Conservation (phyloP, 2,888 invertebrate species). For the Andrena dorsata region DNA sequence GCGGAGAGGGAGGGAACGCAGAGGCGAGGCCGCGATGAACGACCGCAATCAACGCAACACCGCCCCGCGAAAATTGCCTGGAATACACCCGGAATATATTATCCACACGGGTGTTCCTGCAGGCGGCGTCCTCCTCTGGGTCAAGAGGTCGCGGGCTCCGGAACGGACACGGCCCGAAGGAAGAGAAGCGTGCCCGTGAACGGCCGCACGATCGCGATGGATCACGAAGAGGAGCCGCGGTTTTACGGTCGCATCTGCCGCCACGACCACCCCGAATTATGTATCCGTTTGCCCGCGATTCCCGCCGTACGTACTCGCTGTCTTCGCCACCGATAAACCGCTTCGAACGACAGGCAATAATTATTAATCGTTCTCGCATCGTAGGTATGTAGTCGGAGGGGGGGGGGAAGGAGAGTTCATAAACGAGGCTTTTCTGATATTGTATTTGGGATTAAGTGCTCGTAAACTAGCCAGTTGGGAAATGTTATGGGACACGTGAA, state of each 20-base stretch:
- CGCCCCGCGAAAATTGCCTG: constrained; percentile 81
- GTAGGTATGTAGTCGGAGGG: background rate
- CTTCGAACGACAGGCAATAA: constrained; percentile 9
- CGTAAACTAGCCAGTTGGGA: constrained; percentile 22
- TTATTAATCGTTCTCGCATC: constrained; percentile 22
- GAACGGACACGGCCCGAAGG: constrained; percentile 69
- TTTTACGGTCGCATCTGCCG: constrained; percentile 41
- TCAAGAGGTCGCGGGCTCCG: constrained; percentile 71
- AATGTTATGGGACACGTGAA: constrained; percentile 12
- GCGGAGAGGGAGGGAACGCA: constrained; percentile 58
- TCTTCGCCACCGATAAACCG: background rate
- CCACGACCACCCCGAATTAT: constrained; percentile 63
- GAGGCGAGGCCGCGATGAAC: constrained; percentile 79
- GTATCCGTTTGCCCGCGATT: constrained; percentile 9
- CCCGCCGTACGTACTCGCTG: constrained; percentile 22
- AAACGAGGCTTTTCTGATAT: constrained; percentile 27
- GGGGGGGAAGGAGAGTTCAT: background rate
- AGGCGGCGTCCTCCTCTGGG: constrained; percentile 71
- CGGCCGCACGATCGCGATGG: constrained; percentile 64
- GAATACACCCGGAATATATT: constrained; percentile 81
- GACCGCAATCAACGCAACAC: constrained; percentile 83
- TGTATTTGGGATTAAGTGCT: constrained; percentile 27
- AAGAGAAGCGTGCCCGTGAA: constrained; percentile 73
- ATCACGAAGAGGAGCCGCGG: constrained; percentile 53
- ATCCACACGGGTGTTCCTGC: constrained; percentile 74